phyloP scores from a whole-genome alignment of 2,797 vertebrate species.

The Astyanax mexicanus region DNA sequence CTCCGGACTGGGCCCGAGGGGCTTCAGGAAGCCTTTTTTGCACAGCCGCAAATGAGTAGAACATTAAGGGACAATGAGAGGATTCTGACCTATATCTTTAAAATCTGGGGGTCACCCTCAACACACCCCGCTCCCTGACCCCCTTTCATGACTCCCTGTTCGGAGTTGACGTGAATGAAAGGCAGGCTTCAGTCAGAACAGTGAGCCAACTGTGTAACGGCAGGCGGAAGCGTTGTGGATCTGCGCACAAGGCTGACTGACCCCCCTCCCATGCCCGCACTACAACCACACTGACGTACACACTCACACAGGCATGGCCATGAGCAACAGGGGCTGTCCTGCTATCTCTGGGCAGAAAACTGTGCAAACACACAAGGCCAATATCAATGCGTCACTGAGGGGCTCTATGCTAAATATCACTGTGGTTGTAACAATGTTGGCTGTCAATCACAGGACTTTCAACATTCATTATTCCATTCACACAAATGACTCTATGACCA shows the following conservation, averaged over 20 bases:
- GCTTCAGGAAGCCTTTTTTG: slow-evolving; percentile 54
- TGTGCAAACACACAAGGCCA: slow-evolving; percentile 61
- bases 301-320: slow-evolving; percentile 55
- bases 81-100: slow-evolving; percentile 78
- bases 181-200: slow-evolving; percentile 78
- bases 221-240: slow-evolving; percentile 75
- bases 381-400: slow-evolving; percentile 58
- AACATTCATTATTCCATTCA: slow-evolving; percentile 36
- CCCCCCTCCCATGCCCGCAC: slow-evolving; percentile 55
- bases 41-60: slow-evolving; percentile 29
- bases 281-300: slow-evolving; percentile 48
- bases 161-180: slow-evolving; percentile 73
- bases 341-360: slow-evolving; percentile 62
- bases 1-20: slow-evolving; percentile 53
- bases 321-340: slow-evolving; percentile 49
- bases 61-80: slow-evolving; percentile 54
- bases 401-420: slow-evolving; percentile 50
- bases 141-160: slow-evolving; percentile 48
- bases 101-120: slow-evolving; percentile 76
- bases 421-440: slow-evolving; percentile 29
- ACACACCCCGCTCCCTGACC: slow-evolving; percentile 47
- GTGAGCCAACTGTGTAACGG: slow-evolving; percentile 73
- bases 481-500: slow-evolving; percentile 1
- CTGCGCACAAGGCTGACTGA: slow-evolving; percentile 79
- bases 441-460: slow-evolving; percentile 30